Base-by-base conservation (phyloP, 2,113 vertebrate genomes). In the Artemisiospiza belli region DNA sequence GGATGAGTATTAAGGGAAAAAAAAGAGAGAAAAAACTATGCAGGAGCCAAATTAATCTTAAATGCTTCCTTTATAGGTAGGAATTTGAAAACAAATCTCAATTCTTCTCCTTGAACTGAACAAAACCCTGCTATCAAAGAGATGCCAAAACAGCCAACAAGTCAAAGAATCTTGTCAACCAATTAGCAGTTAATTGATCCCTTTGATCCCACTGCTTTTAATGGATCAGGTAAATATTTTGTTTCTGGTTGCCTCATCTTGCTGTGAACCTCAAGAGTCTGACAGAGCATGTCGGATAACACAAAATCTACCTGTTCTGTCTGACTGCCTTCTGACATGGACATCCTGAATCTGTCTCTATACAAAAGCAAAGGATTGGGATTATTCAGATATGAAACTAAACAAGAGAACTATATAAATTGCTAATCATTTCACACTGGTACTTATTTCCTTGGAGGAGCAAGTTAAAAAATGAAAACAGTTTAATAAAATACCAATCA, bases 1-100 rank as follows among this genome's bases (percentile, higher is more conserved):
- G 89, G 88, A 96, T 94, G 89, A 86, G 67, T 95, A 78, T 69
- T 27, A 20, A 89, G 68, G 15, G 43, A 41, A 64, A 54, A 76
- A 30, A 67, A 83, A 62, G 39, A 44, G 3, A 49, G 1, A 59
- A 41, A 90, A 61, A 91, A 35, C n/a, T 81, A 83, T 52, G 61
- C 30, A 57, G 63, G 77, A 95, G 74, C 77, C 89, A 96, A 97
- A 96, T 81, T 96, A 13, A 96, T 95, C 90, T 92, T 88, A 96
- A 97, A 91, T 25, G 55, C 69, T 95, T 94, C 72, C 93, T 95
- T 96, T 93, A 95, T 51, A 95, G 90, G 83, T 69, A 94, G 73
- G 93, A 90, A 76, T 78, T 47, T 89, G 82, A 82, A 94, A 94
- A 94, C 63, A 72, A 75, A 93, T 91, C 75, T 75, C 47, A 86